Percentiles rank a stretch among this genome's conserved stretches.
Evolutionary conservation across 2,888 invertebrate species (phyloP).

Genomic region (Cheilosia soror): DNA sequence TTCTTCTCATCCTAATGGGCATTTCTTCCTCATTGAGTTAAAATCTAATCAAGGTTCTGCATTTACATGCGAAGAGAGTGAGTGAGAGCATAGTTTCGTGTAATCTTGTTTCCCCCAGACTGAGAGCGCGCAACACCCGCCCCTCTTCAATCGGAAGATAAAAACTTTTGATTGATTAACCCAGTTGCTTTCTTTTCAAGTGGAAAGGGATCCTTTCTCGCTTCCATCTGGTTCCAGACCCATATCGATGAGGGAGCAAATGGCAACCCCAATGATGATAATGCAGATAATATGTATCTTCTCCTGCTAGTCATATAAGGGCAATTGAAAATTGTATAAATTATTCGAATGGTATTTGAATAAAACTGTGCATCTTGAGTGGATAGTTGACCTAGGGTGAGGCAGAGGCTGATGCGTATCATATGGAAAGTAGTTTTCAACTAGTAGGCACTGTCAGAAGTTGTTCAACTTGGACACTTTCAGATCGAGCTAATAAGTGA

Average conservation of each 20-base stretch:
- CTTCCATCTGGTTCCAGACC: conserved; percentile 47
- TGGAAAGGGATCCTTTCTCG: conserved; percentile 40
- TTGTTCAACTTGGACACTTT: conserved; percentile 49
- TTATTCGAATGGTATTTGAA: conserved; percentile 37
- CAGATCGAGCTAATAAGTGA: conserved; percentile 5
- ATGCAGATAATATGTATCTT: neutral
- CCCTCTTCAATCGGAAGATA: conserved; percentile 47
- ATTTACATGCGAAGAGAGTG: conserved; percentile 49
- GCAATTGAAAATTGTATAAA: conserved; percentile 30
- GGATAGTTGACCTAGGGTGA: conserved; percentile 73
- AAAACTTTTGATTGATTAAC: conserved; percentile 72
- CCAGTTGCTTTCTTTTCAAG: conserved; percentile 65
- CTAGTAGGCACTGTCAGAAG: conserved; percentile 31
- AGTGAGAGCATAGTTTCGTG: conserved; percentile 16
- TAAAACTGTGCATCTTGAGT: conserved; percentile 24
- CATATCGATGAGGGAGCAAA: conserved; percentile 8
- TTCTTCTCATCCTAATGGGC: conserved; percentile 55
- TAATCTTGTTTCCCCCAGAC: conserved; percentile 60
- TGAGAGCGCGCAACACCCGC: conserved; percentile 27
- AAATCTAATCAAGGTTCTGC: conserved; percentile 70
- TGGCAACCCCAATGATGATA: conserved; percentile 3
- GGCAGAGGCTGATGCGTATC: conserved; percentile 50
- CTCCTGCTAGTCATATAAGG: conserved; percentile 3
- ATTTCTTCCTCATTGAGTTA: conserved; percentile 67
- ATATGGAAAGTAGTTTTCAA: conserved; percentile 56